phyloP scores from a whole-genome alignment of 2,113 vertebrate genomes.

The Rhegmatorhina hoffmannsi region DNA sequence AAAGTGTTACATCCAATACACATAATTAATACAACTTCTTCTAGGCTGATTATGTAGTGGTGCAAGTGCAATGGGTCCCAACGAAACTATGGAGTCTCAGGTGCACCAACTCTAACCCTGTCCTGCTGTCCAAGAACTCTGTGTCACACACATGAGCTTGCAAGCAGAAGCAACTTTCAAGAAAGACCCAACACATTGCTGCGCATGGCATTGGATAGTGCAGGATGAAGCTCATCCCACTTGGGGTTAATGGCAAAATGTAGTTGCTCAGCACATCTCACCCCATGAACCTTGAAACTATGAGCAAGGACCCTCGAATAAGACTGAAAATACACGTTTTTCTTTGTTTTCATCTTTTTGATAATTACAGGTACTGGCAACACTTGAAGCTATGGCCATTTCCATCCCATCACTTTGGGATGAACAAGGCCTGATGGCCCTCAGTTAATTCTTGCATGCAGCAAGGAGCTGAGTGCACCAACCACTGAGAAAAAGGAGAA shows the following conservation, averaged over 20 bases:
- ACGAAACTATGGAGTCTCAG: fast-evolving
- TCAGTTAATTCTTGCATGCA: neutral
- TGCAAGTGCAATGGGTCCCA: neutral
- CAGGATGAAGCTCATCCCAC: neutral
- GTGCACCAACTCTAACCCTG: neutral
- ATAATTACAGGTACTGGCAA: neutral
- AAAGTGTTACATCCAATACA: neutral
- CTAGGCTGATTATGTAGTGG: neutral
- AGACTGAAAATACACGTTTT: neutral
- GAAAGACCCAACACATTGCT: neutral
- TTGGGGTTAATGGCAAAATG: fast-evolving
- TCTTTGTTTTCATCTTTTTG: neutral
- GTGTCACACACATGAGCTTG: neutral
- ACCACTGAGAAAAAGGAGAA: neutral
- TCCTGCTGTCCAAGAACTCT: neutral
- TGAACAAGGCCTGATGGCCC: neutral
- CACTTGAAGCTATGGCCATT: neutral
- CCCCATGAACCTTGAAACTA: neutral
- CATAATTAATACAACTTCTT: neutral
- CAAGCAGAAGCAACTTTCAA: neutral
- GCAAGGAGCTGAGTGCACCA: neutral
- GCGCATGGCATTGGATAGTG: neutral
- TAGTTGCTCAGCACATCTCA: neutral
- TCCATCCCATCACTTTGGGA: neutral
- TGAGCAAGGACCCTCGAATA: fast-evolving